Conservation (phyloP, 2,113 vertebrate genomes). For the Protobothrops flavoviridis region DNA sequence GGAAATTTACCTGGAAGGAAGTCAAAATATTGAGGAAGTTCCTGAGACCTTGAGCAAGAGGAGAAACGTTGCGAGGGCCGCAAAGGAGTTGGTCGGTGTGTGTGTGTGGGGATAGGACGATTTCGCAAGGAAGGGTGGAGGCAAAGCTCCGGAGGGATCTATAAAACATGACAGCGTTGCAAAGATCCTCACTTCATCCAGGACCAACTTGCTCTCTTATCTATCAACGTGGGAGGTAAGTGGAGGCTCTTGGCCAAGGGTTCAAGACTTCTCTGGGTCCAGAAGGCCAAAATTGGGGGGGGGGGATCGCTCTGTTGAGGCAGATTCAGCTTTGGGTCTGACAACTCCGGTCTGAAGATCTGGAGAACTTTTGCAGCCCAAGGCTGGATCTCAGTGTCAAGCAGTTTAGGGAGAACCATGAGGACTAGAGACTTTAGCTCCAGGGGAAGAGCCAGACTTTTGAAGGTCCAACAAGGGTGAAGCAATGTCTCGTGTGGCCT, state of each 20-base stretch:
- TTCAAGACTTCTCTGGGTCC: not conserved
- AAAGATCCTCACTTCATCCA: not conserved
- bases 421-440: not conserved
- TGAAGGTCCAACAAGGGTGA: not conserved
- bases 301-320: not conserved
- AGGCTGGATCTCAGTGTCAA: not conserved
- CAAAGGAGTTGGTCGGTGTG: no score
- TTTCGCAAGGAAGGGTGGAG: not conserved
- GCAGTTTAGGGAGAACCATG: not conserved
- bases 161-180: not conserved
- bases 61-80: not conserved
- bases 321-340: not conserved
- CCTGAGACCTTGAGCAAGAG: not conserved
- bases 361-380: not conserved
- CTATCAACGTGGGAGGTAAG: not conserved
- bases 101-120: fast-evolving
- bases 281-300: not conserved
- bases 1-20: not conserved
- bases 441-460: not conserved
- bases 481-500: not conserved
- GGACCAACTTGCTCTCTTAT: not conserved
- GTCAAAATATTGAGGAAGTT: not conserved
- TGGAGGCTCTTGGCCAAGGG: not conserved
- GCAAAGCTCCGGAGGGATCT: not conserved
- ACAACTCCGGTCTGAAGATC: not conserved